Percentiles rank a stretch among this genome's conserved stretches.
phyloP scores from a whole-genome alignment of 2,113 vertebrate species.

The Anolis carolinensis region DNA sequence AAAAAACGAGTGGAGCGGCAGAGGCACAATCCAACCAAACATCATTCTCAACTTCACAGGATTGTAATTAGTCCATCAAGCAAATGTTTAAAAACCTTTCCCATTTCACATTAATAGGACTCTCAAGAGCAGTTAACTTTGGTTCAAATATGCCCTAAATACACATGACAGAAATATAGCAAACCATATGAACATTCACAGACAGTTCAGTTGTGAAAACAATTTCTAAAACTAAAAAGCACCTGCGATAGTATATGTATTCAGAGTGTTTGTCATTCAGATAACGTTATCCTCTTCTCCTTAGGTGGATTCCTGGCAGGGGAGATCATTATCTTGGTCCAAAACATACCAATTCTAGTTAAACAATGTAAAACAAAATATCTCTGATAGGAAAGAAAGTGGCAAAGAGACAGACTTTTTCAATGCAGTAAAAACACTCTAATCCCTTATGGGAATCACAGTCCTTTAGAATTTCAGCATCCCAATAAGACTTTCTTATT shows the following conservation, averaged over 20 bases:
- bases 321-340: not conserved
- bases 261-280: not conserved
- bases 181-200: slow-evolving; percentile 3
- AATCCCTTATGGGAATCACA: not conserved
- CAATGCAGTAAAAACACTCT: not conserved
- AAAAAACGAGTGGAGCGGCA: not conserved
- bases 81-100: not conserved
- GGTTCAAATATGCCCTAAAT: not conserved
- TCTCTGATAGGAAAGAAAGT: not conserved
- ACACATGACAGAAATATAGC: not conserved
- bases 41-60: not conserved
- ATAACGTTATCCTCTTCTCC: not conserved
- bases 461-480: not conserved
- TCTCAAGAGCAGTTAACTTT: not conserved
- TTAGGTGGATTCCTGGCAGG: not conserved
- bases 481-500: fast-evolving
- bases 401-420: not conserved
- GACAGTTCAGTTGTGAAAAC: not conserved
- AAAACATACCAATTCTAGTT: not conserved
- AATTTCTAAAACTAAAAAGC: not conserved
- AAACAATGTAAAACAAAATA: not conserved
- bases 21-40: not conserved
- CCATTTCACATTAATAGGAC: not conserved
- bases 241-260: not conserved
- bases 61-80: not conserved